Evolutionary conservation across 35 echinoderm and acorn worm genomes (phyloP), one percentile per base, ranked within the genome.

Genomic region (Ptychodera flava): DNA sequence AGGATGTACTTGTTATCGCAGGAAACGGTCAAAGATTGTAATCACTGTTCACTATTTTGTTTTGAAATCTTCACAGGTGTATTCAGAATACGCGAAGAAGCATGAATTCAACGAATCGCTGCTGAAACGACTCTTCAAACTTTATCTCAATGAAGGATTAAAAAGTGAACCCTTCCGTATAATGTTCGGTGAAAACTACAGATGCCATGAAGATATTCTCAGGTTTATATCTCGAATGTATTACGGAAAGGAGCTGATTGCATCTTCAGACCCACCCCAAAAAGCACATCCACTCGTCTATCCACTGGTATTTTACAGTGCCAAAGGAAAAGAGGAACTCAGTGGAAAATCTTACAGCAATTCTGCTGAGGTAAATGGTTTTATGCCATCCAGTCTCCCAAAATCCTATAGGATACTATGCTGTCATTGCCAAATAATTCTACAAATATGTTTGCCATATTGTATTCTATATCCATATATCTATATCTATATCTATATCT

Each of bases 311-410:
- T 97, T 93, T 87, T 89, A 86, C 2, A 80, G 82, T 12, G 91
- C 91, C 1, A 93, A 89, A 37, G 95, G 95, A 79, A 83, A 89
- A 37, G 95, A 97, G 35, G 81, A 89, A 76, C 85, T 91, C n/a
- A 38, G 91, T 16, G 91, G 89, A 37, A 89, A 82, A 36, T 93
- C 95, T 29, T 97, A 93, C 79, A 76, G 91, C 31, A 97, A 97
- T 83, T 37, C 45, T 16, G 86, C 83, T 80, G 95, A 97, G 81
- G 95, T 93, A 37, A 77, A 30, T 64, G 6, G 45, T 64, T n/a
- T n/a, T n/a, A n/a, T n/a, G n/a, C n/a, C n/a, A n/a, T n/a, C n/a
- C n/a, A n/a, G n/a, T n/a, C n/a, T n/a, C n/a, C n/a, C n/a, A n/a
- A n/a, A n/a, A n/a, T n/a, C n/a, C n/a, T n/a, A n/a, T n/a, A n/a